Percentiles rank a stretch among this genome's conserved stretches.
Evolutionary conservation across 2,113 vertebrate species (phyloP).

Genomic region (Rhea americana): DNA sequence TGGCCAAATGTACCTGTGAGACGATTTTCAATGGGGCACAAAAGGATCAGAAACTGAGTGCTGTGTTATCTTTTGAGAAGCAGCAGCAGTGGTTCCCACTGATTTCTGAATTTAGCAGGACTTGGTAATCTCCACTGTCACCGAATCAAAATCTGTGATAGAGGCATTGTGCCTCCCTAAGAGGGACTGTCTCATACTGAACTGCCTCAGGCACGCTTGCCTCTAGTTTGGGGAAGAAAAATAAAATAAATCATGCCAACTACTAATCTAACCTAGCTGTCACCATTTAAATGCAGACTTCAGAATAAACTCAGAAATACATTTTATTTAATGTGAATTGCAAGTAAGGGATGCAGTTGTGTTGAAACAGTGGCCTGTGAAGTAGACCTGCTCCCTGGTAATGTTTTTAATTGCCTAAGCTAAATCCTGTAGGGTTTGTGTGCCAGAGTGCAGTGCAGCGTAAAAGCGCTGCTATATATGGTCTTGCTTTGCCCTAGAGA

Average conservation of each 20-base stretch:
- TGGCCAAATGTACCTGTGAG: neutral
- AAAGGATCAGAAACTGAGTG: neutral
- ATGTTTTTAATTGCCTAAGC: neutral
- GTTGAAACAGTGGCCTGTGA: neutral
- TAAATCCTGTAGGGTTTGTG: neutral
- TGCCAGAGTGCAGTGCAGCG: neutral
- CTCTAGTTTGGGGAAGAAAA: neutral
- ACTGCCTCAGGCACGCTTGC: neutral
- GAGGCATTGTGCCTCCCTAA: neutral
- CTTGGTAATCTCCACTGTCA: accelerated
- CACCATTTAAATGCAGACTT: neutral
- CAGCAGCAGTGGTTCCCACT: neutral
- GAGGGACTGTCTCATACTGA: neutral
- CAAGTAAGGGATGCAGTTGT: neutral
- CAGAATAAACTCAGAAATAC: neutral
- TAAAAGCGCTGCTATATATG: slow-evolving; percentile 3
- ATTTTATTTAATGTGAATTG: neutral
- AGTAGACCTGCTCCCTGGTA: neutral
- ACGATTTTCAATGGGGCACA: neutral
- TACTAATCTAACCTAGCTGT: neutral
- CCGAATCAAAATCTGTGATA: neutral
- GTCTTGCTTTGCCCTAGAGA: neutral
- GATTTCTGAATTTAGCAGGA: neutral
- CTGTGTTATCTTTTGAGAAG: neutral
- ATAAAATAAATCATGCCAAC: neutral